Percentiles rank a stretch among this genome's conserved stretches.
These are phyloP conservation scores for Boloria selene DNA, from an alignment of 2,888 invertebrate genomes.

Conservation along the genomic window DNA sequence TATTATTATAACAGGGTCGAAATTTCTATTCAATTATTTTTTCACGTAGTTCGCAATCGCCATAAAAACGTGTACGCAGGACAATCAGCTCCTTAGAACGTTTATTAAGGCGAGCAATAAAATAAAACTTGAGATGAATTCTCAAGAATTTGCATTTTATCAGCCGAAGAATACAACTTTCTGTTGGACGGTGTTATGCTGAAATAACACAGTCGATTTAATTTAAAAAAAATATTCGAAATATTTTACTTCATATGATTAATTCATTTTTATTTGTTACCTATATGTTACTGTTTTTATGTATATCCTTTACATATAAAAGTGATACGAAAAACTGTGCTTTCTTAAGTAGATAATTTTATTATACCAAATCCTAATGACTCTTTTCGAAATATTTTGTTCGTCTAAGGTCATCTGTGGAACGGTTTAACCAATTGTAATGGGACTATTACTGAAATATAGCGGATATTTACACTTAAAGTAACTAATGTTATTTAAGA, in stretches of 20 bases:
- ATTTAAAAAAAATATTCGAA: conserved; percentile 1
- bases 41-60: conserved; percentile 1
- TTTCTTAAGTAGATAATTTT: background rate
- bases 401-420: too few relatives aligned
- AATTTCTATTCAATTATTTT: conserved; percentile 6
- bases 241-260: too few relatives aligned
- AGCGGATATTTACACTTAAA: too few relatives aligned
- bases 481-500: too few relatives aligned
- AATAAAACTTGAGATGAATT: conserved; percentile 73
- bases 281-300: too few relatives aligned
- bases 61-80: conserved; percentile 33
- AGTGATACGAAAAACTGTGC: too few relatives aligned
- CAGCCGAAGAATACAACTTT: conserved; percentile 74
- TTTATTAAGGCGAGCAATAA: conserved; percentile 78
- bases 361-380: background rate
- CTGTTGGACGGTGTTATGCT: conserved; percentile 50
- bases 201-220: background rate
- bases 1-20: background rate
- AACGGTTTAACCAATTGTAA: too few relatives aligned
- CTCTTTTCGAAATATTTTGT: too few relatives aligned
- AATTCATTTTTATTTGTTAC: too few relatives aligned
- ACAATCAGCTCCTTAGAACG: conserved; percentile 49
- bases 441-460: too few relatives aligned
- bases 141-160: conserved; percentile 78
- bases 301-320: too few relatives aligned